Evolutionary conservation across 1,140 invertebrate genomes (phyloP), one percentile per base, ranked within the genome.

Genomic region (Drosophila orena): DNA sequence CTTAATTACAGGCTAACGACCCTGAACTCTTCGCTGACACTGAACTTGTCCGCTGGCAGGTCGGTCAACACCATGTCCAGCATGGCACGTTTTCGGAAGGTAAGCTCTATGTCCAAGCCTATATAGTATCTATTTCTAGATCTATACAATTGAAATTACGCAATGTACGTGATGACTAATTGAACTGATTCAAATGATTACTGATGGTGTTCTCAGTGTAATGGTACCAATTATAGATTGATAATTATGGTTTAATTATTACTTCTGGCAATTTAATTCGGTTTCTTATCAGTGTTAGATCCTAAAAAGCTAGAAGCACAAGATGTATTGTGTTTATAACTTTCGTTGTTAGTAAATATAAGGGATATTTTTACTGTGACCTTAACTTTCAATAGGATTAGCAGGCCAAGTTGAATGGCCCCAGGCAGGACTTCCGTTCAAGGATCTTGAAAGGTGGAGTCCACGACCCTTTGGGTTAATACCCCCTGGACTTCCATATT

Each of bases 11-110:
- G 81, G 38, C 35, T 30, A 59, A 56, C 58, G 85, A 88, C 85
- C 79, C 84, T 89, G 84, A 88, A 84, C 84, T 61, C 79, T 71
- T 71, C 70, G 65, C 24, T 55, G 68, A 70, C 76, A 64, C 62
- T 88, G 84, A 88, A 89, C 84, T 80, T 50, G 65, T 46, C 46
- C 37, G 30, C 1, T 24, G 37, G 37, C 38, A 57, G 60, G 24
- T 49, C 14, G 44, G 20, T 52, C 59, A 11, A 14, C 52, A 59
- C 12, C 24, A 85, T 86, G 81, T 66, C 83, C 72, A 84, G 64
- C 73, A 89, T 64, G 64, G 72, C 80, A 52, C 84, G 85, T 65
- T 77, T 68, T 77, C 68, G 79, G 15, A 89, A 84, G 84, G 84
- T 88, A 73, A 80, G 56, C 17, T 22, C 17, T 22, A 54, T 71